Percentiles rank a stretch among this genome's conserved stretches.
Evolutionary conservation across 2,113 vertebrate species (phyloP).

Genomic region (Puma concolor): DNA sequence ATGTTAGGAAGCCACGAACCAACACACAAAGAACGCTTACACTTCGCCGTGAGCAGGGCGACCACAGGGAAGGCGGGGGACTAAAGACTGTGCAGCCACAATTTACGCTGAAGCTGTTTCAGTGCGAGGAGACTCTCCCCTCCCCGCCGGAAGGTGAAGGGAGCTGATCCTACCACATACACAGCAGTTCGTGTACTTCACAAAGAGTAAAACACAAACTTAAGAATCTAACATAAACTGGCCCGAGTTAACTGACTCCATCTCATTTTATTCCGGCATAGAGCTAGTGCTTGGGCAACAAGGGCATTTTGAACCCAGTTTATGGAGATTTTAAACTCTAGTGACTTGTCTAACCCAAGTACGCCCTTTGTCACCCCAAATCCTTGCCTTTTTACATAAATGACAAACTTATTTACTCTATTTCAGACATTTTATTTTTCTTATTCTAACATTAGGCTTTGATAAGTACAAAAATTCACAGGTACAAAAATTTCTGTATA

Average conservation of each 20-base stretch:
- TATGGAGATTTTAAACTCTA: not conserved
- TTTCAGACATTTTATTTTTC: conserved; percentile 69
- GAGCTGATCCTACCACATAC: not conserved
- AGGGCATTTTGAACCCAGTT: not conserved
- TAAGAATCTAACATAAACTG: not conserved
- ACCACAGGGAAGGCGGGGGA: not conserved
- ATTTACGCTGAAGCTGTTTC: not conserved
- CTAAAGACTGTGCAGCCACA: not conserved
- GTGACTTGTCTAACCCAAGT: not conserved
- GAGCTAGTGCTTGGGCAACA: not conserved
- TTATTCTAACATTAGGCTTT: conserved; percentile 58
- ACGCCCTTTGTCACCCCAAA: not conserved
- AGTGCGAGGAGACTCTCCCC: not conserved
- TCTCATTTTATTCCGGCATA: not conserved
- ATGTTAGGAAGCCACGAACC: not conserved
- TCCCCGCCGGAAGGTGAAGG: not conserved
- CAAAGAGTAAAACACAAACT: not conserved
- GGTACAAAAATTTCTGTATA: conserved; percentile 64
- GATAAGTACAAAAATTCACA: conserved; percentile 62
- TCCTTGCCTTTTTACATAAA: not conserved
- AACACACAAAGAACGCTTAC: not conserved
- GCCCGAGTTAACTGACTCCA: not conserved
- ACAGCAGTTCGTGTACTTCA: not conserved
- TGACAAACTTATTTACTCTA: conserved; percentile 45
- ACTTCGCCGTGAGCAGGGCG: not conserved